These are phyloP conservation scores for Xiphophorus hellerii DNA, from an alignment of 2,113 vertebrate genomes.

Conservation along the genomic window DNA sequence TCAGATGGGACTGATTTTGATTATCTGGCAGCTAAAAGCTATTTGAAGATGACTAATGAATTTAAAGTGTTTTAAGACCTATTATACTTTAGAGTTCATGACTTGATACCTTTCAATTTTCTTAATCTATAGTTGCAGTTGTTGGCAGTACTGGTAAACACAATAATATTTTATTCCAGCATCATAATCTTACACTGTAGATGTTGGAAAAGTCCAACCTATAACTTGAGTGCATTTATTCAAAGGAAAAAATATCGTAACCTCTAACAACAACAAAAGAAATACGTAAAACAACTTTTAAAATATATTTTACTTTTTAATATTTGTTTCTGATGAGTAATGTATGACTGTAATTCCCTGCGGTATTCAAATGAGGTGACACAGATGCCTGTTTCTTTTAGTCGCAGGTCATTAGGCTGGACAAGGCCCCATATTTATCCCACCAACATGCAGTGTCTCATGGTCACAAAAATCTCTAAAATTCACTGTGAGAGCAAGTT, in stretches of 20 bases:
- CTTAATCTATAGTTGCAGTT: neutral
- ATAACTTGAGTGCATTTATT: neutral
- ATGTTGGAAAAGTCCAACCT: neutral
- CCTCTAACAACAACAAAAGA: neutral
- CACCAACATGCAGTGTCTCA: neutral
- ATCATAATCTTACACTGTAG: neutral
- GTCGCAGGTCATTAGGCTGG: neutral
- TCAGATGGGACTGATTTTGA: slow-evolving; percentile 11
- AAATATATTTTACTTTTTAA: neutral
- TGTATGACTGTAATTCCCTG: neutral
- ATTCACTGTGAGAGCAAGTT: neutral
- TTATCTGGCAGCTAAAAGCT: neutral
- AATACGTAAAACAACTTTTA: neutral
- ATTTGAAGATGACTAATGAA: slow-evolving; percentile 8
- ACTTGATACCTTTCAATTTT: neutral
- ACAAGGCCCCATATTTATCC: neutral
- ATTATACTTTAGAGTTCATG: neutral
- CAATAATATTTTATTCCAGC: neutral
- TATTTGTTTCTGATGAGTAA: neutral
- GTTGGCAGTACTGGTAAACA: neutral
- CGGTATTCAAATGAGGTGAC: neutral
- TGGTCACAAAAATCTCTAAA: neutral
- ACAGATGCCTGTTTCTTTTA: neutral
- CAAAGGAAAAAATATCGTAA: neutral
- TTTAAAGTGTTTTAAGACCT: slow-evolving; percentile 5